Evolutionary conservation across 2,797 vertebrate species (phyloP).

Genomic region (Poecilia velifera): DNA sequence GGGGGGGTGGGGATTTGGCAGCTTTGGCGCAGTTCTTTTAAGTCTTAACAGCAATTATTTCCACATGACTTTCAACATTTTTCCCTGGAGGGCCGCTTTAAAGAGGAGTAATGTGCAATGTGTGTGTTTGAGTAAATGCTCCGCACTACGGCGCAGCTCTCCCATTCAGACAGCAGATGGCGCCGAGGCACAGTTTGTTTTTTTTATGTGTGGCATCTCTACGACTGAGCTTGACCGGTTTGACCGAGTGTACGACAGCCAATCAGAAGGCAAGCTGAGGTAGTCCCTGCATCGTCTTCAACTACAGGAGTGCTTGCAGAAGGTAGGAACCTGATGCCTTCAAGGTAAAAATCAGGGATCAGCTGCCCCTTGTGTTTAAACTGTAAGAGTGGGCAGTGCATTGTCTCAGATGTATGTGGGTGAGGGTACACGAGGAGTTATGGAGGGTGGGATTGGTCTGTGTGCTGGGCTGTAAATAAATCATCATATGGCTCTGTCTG

Average conservation of each 20-base stretch:
- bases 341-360: conserved; percentile 44
- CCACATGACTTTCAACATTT: conserved; percentile 71
- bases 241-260: conserved; percentile 60
- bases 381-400: conserved; percentile 63
- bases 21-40: conserved; percentile 76
- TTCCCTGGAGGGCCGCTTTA: conserved; percentile 53
- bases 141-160: conserved; percentile 52
- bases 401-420: conserved; percentile 42
- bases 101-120: conserved; percentile 29
- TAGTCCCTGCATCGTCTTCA: conserved; percentile 58
- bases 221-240: conserved; percentile 40
- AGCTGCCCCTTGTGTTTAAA: conserved; percentile 66
- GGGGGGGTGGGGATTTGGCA: conserved; percentile 64
- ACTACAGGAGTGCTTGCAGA: conserved; percentile 55
- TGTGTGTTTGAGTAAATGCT: conserved; percentile 24
- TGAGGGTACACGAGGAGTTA: background rate
- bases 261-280: conserved; percentile 70
- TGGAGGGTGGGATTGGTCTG: conserved; percentile 15
- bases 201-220: conserved; percentile 28
- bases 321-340: conserved; percentile 45
- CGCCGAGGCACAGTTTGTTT: conserved; percentile 71
- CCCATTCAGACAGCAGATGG: conserved; percentile 71
- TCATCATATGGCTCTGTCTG: conserved; percentile 74
- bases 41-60: conserved; percentile 76
- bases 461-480: conserved; percentile 33